Conservation (phyloP, 2,797 vertebrate genomes). For the Anniella stebbinsi region DNA sequence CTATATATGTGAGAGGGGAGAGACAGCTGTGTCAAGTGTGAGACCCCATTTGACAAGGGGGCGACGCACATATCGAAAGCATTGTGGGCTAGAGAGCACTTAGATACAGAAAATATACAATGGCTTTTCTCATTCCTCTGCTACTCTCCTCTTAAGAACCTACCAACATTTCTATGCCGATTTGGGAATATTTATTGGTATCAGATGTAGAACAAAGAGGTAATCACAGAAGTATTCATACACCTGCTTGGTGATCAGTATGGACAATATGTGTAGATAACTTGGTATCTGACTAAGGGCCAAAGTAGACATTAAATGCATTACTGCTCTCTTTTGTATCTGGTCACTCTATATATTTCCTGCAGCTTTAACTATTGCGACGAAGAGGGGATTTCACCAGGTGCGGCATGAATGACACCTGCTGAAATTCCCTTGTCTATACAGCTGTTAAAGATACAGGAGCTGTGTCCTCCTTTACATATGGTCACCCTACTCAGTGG, state of each 20-base stretch:
- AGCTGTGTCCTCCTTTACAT: no score
- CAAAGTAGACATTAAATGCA: no score
- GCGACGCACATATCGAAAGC: not conserved
- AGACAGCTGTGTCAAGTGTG: not conserved
- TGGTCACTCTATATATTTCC: no score
- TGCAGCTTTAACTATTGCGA: no score
- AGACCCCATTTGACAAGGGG: not conserved
- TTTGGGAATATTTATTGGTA: not conserved
- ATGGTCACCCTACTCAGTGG: not conserved
- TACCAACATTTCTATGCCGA: not conserved
- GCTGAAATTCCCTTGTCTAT: no score
- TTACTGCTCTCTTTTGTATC: no score
- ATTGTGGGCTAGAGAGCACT: not conserved
- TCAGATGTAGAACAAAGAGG: not conserved
- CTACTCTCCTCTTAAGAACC: no score
- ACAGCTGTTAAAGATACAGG: no score
- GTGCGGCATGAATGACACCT: no score
- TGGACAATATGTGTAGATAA: not conserved
- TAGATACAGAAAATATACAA: not conserved
- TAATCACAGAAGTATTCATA: not conserved
- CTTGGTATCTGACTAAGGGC: no score
- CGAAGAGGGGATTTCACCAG: no score
- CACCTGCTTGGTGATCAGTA: not conserved
- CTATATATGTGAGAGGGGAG: not conserved
- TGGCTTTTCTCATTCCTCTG: not conserved